Evolutionary conservation across 2,797 vertebrate genomes (phyloP).

Genomic region (Sebastes iracundus): DNA sequence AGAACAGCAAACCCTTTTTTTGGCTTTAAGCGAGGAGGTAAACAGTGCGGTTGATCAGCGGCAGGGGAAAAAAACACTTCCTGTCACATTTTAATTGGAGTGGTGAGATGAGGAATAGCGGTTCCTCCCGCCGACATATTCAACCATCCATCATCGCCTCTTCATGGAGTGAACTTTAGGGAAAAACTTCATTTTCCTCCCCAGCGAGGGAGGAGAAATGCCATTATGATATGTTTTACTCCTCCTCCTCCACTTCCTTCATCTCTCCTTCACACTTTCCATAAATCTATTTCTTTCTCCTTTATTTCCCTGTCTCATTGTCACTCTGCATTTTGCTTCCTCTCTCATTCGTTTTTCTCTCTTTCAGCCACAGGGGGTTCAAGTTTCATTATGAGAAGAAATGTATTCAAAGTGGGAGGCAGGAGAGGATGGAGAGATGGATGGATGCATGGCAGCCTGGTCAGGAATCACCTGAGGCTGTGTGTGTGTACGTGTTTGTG

Average conservation of each 20-base stretch:
- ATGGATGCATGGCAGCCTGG: constrained; percentile 60
- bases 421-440: constrained; percentile 45
- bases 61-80: constrained; percentile 8
- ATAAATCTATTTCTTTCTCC: background rate
- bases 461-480: constrained; percentile 61
- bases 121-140: constrained; percentile 39
- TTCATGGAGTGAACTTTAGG: constrained; percentile 49
- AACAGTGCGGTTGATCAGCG: constrained; percentile 52
- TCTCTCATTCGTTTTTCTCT: constrained; percentile 42
- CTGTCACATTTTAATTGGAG: constrained; percentile 73
- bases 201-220: constrained; percentile 24
- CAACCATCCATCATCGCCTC: constrained; percentile 67
- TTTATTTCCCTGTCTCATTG: background rate
- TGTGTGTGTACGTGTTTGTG: background rate
- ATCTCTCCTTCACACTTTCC: background rate
- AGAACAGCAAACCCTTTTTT: constrained; percentile 1
- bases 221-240: constrained; percentile 41
- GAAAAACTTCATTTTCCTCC: constrained; percentile 58
- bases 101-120: constrained; percentile 59
- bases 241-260: background rate
- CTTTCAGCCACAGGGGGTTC: constrained; percentile 50
- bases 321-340: constrained; percentile 10
- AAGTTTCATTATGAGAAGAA: constrained; percentile 65
- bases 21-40: constrained; percentile 28
- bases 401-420: constrained; percentile 69